Base-by-base conservation (phyloP, 2,797 vertebrate species). In the Silurus aristotelis region DNA sequence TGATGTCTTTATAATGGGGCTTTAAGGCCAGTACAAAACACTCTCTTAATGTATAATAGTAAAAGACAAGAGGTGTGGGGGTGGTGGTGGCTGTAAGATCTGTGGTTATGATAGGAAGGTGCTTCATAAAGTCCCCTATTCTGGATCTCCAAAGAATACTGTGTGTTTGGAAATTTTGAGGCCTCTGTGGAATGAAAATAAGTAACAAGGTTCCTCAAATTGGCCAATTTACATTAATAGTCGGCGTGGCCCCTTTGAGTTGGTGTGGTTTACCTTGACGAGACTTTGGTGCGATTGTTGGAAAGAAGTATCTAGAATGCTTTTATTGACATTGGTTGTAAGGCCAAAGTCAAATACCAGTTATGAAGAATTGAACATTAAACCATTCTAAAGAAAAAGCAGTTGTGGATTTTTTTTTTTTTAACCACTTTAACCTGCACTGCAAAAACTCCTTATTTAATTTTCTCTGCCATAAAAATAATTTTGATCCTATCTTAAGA, bases 151-250 rank as follows among this genome's bases (percentile, higher is more conserved):
- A 22, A 38, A 38, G 64, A 68, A 68, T 48, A 31, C 17, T 19
- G 15, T 79, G 58, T 77, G 9, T 60, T 56, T 14, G n/a, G 63
- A 64, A 68, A 81, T 63, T 58, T 52, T 25, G 25, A 67, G 76
- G 66, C 27, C 72, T 17, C 64, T 80, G 90, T 91, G 83, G 91
- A 75, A 89, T 92, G 92, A 91, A 92, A 91, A 91, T 87, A 91
- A 90, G 91, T 90, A 91, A 91, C 87, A 72, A 77, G 55, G 60
- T 84, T 85, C 90, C 92, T 93, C 90, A 94, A 93, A 94, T 93
- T 93, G 91, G 52, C 90, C 91, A 90, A 90, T 94, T 94, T 93
- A 93, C 89, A 83, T 89, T 85, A 85, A 86, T 88, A 83, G 48
- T 52, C 48, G 48, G 6, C 10, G 48, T 52, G 48, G 85, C 7